These are phyloP conservation scores for Trogon surrucura DNA, from an alignment of 2,113 vertebrate species.

Conservation along the genomic window DNA sequence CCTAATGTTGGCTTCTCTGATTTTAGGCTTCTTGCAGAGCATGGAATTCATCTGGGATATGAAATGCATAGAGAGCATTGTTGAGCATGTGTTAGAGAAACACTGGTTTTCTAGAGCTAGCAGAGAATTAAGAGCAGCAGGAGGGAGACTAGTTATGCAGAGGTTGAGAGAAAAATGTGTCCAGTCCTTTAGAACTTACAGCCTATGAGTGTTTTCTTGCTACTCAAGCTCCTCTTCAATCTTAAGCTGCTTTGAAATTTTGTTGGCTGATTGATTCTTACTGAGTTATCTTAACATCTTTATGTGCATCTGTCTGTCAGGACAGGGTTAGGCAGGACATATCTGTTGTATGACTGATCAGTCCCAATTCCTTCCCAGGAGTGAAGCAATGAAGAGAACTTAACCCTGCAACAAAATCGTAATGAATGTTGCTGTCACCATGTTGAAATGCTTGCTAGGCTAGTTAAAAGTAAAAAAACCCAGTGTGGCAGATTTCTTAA, in stretches of 20 bases:
- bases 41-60: not conserved
- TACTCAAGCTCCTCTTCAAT: not conserved
- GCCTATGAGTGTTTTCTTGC: not conserved
- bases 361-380: not conserved
- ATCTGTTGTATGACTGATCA: not conserved
- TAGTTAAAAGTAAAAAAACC: not conserved
- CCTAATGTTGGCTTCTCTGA: not conserved
- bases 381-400: not conserved
- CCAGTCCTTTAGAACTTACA: not conserved
- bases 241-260: not conserved
- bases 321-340: not conserved
- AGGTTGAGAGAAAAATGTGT: not conserved
- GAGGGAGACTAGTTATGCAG: not conserved
- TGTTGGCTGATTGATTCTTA: not conserved
- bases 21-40: not conserved
- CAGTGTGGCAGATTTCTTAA: no score
- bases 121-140: not conserved
- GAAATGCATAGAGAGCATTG: not conserved
- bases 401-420: not conserved
- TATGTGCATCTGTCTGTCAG: not conserved
- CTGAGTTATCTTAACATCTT: not conserved
- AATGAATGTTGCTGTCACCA: not conserved
- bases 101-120: not conserved
- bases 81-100: not conserved
- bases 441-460: not conserved